phyloP scores from a whole-genome alignment of 2,113 vertebrate genomes.

The Hemibagrus wyckioides region DNA sequence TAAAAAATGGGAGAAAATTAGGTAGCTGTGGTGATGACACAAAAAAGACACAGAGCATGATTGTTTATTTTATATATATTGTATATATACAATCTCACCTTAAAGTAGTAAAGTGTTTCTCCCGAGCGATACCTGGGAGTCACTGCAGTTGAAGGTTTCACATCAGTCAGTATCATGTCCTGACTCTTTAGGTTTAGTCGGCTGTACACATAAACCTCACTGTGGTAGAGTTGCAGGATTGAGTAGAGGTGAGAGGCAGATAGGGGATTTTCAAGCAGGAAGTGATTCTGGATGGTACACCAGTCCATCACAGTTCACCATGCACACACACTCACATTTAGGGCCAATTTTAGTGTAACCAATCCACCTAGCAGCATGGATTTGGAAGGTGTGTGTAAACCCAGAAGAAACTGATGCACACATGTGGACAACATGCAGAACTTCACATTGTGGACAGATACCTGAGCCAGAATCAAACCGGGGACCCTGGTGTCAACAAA shows the following conservation, averaged over 20 bases:
- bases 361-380: background rate
- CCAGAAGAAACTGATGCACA: background rate
- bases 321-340: background rate
- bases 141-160: background rate
- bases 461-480: background rate
- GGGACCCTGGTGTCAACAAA: background rate
- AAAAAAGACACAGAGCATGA: background rate
- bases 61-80: too few species aligned
- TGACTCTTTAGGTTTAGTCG: background rate
- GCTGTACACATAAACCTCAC: background rate
- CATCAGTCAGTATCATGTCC: background rate
- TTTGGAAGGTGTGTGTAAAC: background rate
- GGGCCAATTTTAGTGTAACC: background rate
- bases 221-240: background rate
- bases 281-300: background rate
- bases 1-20: background rate
- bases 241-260: background rate
- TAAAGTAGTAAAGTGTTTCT: constrained; percentile 9
- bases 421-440: background rate
- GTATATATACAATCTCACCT: background rate
- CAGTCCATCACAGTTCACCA: background rate
- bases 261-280: background rate
- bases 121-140: background rate
- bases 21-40: background rate
- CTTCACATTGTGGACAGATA: constrained; percentile 6